Conservation (phyloP, 2,888 invertebrate genomes). For the Limenitis camilla region DNA sequence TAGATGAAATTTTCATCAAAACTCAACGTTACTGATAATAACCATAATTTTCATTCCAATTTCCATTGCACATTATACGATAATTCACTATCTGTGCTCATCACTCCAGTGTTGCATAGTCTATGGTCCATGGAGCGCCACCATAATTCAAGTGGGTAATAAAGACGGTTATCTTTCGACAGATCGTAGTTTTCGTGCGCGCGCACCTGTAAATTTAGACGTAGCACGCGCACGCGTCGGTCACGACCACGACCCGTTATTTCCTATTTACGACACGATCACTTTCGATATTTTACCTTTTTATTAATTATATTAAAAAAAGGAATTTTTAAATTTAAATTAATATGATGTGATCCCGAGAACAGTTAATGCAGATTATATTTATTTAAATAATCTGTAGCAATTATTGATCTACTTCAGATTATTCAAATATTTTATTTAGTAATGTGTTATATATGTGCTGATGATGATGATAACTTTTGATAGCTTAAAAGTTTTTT, state of each 20-base stretch:
- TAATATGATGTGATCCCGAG: too few species aligned
- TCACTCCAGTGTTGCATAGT: constrained; percentile 4
- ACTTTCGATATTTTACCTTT: constrained; percentile 25
- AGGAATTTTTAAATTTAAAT: too few species aligned
- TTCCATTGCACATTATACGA: constrained; percentile 3
- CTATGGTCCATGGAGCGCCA: constrained; percentile 1
- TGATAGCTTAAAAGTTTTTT: too few species aligned
- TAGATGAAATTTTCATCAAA: too few species aligned
- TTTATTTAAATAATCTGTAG: too few species aligned
- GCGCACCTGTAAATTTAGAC: constrained; percentile 48
- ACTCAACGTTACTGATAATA: constrained; percentile 2
- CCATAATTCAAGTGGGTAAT: constrained; percentile 25
- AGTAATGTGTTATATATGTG: too few species aligned
- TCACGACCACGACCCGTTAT: constrained; percentile 37
- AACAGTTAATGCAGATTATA: too few species aligned
- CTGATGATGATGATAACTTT: too few species aligned
- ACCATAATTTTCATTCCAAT: constrained; percentile 7
- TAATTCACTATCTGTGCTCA: constrained; percentile 8
- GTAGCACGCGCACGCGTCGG: constrained; percentile 40
- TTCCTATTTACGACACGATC: constrained; percentile 28
- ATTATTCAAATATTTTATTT: too few species aligned
- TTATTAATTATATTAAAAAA: neutral
- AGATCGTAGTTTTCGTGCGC: constrained; percentile 41
- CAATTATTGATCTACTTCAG: too few species aligned
- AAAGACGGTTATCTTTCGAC: constrained; percentile 35